Evolutionary conservation across 92 coral and sea anemone genomes (phyloP), one percentile per base, ranked within the genome.

Genomic region (Parazoanthus darwini): DNA sequence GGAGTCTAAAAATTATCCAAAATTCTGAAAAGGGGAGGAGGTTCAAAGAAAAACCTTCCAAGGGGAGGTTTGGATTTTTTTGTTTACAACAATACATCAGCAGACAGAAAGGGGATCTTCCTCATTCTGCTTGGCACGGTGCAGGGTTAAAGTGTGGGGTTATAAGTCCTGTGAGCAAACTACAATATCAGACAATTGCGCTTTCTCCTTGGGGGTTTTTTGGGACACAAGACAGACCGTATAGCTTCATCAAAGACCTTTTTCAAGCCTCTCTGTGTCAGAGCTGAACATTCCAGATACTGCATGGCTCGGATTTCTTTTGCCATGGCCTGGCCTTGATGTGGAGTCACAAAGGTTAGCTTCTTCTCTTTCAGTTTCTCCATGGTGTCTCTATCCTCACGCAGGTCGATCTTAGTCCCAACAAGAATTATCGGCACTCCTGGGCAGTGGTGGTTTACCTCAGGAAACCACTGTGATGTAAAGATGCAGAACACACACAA

Each of bases 361-460:
- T 92, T 92, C 86, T 92, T 92, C 54, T 92, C 94, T 82, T 92
- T 92, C 44, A 92, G 74, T 82, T 89, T 92, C 76, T 92, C 94
- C 79, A 89, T 82, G 79, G 92, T 89, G 78, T 92, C 94, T 87
- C 89, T 92, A 89, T 92, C 94, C 37, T 92, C 94, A 20, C 94
- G 92, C 66, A 92, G 43, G 84, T 92, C 94, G 38, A 83, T 90
- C 77, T 92, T 92, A 36, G 94, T 92, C 37, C 94, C 94, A 65
- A 92, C 94, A 43, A 92, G 87, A 33, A 92, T 89, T 14, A 92
- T 92, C 0, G 94, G 94, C 44, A 89, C 81, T 7, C 92, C 92
- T 5, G 94, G 94, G 38, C 94, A 92, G 88, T 92, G 94, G 73
- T 92, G 94, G 86, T 86, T 92, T 15, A 92, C 94, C 58, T 92